Base-by-base conservation (phyloP, 37 sponge, comb jelly and placozoan species). In the Crambe crambe region DNA sequence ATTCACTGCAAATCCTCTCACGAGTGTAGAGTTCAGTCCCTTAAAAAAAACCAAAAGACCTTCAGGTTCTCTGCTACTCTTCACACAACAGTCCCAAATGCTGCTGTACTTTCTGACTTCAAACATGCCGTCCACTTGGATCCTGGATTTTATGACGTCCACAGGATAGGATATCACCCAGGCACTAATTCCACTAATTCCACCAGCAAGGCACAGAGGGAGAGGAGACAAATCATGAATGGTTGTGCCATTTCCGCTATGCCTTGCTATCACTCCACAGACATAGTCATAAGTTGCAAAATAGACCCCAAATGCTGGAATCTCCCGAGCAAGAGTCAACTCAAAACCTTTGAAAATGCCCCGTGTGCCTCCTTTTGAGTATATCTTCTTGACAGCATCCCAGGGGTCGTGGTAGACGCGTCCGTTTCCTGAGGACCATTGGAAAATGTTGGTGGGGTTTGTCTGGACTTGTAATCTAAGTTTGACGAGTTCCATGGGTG, bases 1-100 rank as follows among this genome's bases (percentile, higher is more conserved):
- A 83, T 95, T 95, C 31, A 83, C 89, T 34, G 90, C 90, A 83
- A 97, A 97, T 0, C 90, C 97, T 68, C 97, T 73, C 20, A 89
- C 21, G 21, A 95, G 9, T 9, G 93, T 85, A 29, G 93, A 56
- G 30, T n/a, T 72, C 20, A 97, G 56, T 4, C 97, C 97, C 44
- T 79, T 89, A 42, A 72, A 88, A 56, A 97, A 94, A 22, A 89
- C 85, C 10, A 56, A n/a, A 21, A 66, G 20, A 1, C 93, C 93
- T 18, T 54, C 58, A 35, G 56, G 32, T 32, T 80, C 87, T 22
- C 32, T n/a, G 32, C 36, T 84, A 32, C 83, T 92, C 81, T 95
- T 89, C 31, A 65, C 56, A 54, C 83, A 69, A 63, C 97, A 97
- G 81, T 95, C 93, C 15, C 76, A 2, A 8, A 76, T 58, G 18